Base-by-base conservation (phyloP, 37 sponge, comb jelly and placozoan species). In the Agelas oroides region DNA sequence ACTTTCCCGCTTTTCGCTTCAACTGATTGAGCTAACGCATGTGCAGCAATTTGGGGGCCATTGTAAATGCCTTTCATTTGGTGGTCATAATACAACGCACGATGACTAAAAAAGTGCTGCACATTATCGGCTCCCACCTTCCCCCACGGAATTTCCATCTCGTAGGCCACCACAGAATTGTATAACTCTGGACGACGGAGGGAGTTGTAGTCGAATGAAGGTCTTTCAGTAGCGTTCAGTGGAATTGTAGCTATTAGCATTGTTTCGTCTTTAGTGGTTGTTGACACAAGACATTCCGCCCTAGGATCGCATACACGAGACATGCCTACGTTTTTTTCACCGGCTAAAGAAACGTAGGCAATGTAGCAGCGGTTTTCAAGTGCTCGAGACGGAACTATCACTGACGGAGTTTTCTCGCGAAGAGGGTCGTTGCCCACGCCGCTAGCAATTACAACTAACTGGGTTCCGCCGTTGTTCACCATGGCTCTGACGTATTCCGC, bases 291-390 rank as follows among this genome's bases (percentile, higher is more conserved):
- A 27, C 72, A 70, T 19, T 82, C 83, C 57, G 28, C 83, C 70
- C 23, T 20, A 0, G 83, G 83, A 71, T 82, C 21, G 62, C 41
- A 82, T n/a, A 82, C 60, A 1, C 83, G 32, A 0, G 83, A 82
- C 52, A 36, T 36, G 34, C 83, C 83, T 1, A 58, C 1, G 62
- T 58, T 59, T 55, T 59, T 72, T 41, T 82, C 62, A 18, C 83
- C 83, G 37, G 83, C 83, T 62, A 82, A 71, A 71, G 24, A 25
- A 30, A 58, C 73, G 53, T 82, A 71, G n/a, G 73, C 83, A 5
- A 82, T 57, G 62, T 82, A 82, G 32, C 83, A 82, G 38, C 73
- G 39, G 46, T 82, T 82, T 58, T 82, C 73, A 34, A 72, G 71
- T 37, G 83, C 72, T 2, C 83, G 72, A 23, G 83, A 72, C 5